A percentile compares a stretch with the other conserved stretches of the same genome.
These are phyloP conservation scores for Phenganax subtilis DNA, from an alignment of 92 coral and sea anemone species.

Conservation along the genomic window DNA sequence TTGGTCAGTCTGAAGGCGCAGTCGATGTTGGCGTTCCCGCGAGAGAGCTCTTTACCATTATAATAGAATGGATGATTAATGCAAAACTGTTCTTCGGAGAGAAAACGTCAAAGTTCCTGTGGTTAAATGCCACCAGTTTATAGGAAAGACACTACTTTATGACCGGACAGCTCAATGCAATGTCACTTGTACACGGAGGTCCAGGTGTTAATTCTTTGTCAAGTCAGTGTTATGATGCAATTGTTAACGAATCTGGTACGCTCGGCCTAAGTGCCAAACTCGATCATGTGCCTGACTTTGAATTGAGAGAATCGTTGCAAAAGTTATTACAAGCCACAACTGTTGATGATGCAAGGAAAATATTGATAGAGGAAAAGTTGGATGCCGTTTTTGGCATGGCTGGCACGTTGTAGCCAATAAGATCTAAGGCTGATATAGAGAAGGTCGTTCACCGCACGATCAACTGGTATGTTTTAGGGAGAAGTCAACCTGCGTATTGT, in stretches of 20 bases:
- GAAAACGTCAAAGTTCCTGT: conserved; percentile 35
- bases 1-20: conserved; percentile 33
- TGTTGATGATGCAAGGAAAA: conserved; percentile 41
- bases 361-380: conserved; percentile 44
- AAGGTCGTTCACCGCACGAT: conserved; percentile 42
- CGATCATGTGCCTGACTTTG: conserved; percentile 4
- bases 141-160: conserved; percentile 46
- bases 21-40: conserved; percentile 30
- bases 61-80: conserved; percentile 18
- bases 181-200: conserved; percentile 22
- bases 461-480: conserved; percentile 47
- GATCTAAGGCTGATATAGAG: conserved; percentile 31
- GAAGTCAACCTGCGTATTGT: conserved; percentile 50
- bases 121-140: conserved; percentile 42
- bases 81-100: conserved; percentile 22
- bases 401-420: conserved; percentile 40
- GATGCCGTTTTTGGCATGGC: conserved; percentile 51
- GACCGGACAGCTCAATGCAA: conserved; percentile 48
- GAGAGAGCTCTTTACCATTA: conserved; percentile 36
- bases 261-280: background rate
- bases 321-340: conserved; percentile 22
- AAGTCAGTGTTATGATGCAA: background rate
- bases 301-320: conserved; percentile 11
- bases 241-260: background rate
- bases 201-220: background rate